phyloP scores from a whole-genome alignment of 2,888 invertebrate species.

The Himalopsyche anomala region DNA sequence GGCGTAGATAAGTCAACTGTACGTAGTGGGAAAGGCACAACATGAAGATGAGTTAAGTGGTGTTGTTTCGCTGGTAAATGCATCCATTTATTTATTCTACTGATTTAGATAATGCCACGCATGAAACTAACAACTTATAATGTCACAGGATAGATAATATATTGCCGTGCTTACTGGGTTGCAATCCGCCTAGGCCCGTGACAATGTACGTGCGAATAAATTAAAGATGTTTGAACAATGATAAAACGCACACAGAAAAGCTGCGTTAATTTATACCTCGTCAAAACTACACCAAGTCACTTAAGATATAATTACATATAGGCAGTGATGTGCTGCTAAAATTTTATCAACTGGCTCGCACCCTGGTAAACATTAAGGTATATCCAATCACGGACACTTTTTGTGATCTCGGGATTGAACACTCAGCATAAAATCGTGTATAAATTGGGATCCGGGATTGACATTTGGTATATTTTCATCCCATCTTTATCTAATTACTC shows the following conservation, averaged over 20 bases:
- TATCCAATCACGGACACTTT: too few species aligned
- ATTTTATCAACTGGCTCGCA: too few species aligned
- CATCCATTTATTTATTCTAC: slow-evolving; percentile 23
- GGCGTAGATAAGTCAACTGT: background rate
- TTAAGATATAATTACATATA: too few species aligned
- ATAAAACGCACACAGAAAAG: slow-evolving; percentile 32
- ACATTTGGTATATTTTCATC: too few species aligned
- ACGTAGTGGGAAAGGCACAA: background rate
- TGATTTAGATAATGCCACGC: slow-evolving; percentile 32
- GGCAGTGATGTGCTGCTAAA: too few species aligned
- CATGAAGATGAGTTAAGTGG: slow-evolving; percentile 32
- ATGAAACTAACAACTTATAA: slow-evolving; percentile 17
- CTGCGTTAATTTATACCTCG: background rate
- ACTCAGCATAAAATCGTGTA: too few species aligned
- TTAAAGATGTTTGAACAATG: slow-evolving; percentile 12
- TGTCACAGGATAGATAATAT: slow-evolving; percentile 32
- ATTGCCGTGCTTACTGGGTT: slow-evolving; percentile 23
- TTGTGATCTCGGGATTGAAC: too few species aligned
- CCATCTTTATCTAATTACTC: too few species aligned
- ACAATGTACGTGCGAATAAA: background rate
- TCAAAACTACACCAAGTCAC: background rate
- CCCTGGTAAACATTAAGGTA: too few species aligned
- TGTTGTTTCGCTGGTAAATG: slow-evolving; percentile 12
- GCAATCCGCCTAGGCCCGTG: background rate
- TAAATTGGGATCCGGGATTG: too few species aligned